Percentiles rank a stretch among this genome's conserved stretches.
Conservation (phyloP, 2,113 vertebrate species). For the Coptodon rendalli region DNA sequence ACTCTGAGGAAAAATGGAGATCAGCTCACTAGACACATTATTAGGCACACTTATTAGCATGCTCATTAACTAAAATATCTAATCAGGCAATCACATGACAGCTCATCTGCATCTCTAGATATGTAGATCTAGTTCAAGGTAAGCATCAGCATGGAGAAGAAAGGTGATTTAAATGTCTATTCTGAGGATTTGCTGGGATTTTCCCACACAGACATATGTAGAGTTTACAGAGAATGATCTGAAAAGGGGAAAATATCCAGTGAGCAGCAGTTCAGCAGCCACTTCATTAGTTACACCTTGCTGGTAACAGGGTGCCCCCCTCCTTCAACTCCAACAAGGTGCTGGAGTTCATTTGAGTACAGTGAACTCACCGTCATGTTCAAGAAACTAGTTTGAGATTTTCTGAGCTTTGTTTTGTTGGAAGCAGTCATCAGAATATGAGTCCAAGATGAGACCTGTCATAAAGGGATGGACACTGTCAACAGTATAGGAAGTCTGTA, state of each 20-base stretch:
- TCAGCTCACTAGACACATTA: neutral
- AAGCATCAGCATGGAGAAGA: neutral
- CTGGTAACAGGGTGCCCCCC: neutral
- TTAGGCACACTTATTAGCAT: neutral
- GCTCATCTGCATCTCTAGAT: neutral
- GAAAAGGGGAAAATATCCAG: neutral
- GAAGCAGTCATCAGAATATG: too few species aligned
- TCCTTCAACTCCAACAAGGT: too few species aligned
- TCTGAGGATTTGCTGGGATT: neutral
- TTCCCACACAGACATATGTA: neutral
- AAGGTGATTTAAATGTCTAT: neutral
- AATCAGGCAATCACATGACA: neutral
- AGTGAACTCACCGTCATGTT: too few species aligned
- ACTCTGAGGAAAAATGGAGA: neutral
- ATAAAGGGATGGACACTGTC: too few species aligned
- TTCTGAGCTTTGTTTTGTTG: too few species aligned
- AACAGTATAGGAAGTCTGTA: too few species aligned
- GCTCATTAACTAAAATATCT: neutral
- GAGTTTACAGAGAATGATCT: neutral
- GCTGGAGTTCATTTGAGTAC: too few species aligned
- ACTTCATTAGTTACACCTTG: neutral
- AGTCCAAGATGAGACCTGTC: too few species aligned
- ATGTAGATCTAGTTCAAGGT: neutral
- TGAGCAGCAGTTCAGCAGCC: neutral
- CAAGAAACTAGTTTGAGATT: too few species aligned